Evolutionary conservation across 2,113 vertebrate species (phyloP).

Genomic region (Aptenodytes patagonicus): DNA sequence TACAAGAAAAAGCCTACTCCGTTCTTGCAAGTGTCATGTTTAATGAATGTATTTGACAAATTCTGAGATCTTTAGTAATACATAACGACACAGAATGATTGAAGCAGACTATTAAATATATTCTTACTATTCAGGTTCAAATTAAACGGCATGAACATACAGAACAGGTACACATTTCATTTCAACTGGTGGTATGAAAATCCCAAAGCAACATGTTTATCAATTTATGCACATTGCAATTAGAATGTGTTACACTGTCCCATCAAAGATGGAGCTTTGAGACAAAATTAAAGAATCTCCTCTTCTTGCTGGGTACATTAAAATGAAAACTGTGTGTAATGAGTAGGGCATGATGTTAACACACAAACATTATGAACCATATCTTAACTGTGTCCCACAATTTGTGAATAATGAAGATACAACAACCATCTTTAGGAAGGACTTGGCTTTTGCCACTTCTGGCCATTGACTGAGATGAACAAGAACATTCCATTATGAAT

Average conservation of each 20-base stretch:
- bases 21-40: constrained; percentile 45
- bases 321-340: neutral
- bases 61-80: constrained; percentile 45
- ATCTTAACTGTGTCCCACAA: neutral
- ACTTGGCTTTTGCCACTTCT: neutral
- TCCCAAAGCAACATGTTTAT: neutral
- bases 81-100: constrained; percentile 1
- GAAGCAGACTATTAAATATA: constrained; percentile 40
- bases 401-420: neutral
- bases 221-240: neutral
- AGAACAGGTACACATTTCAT: neutral
- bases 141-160: constrained; percentile 7
- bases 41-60: constrained; percentile 61
- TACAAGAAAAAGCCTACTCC: constrained; percentile 16
- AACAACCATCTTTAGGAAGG: neutral
- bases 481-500: neutral
- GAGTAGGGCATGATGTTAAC: neutral
- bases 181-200: neutral
- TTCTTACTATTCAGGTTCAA: constrained; percentile 6
- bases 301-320: neutral
- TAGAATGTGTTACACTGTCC: neutral
- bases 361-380: neutral
- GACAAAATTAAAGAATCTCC: neutral
- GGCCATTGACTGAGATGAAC: neutral
- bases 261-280: neutral